A percentile compares a stretch with the other conserved stretches of the same genome.
Conservation (phyloP, 2,113 vertebrate species). For the Tiliqua scincoides region DNA sequence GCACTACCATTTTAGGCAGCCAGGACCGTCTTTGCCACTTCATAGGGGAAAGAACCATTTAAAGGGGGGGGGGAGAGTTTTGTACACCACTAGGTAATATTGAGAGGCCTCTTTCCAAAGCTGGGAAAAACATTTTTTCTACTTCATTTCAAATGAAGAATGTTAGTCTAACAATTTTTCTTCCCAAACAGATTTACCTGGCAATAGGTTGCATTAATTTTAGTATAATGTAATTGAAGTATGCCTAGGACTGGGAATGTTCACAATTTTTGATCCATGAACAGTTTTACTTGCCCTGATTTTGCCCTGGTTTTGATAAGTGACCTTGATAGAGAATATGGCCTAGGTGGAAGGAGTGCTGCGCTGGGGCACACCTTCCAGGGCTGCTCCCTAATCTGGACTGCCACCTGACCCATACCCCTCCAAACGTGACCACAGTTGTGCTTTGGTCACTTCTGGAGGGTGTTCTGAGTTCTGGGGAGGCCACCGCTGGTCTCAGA, state of each 20-base stretch:
- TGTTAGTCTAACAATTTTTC: neutral
- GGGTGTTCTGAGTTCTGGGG: too few species aligned
- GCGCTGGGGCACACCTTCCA: too few species aligned
- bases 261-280: neutral
- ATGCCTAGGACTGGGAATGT: neutral
- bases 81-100: neutral
- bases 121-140: rapidly evolving
- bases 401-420: too few species aligned
- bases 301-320: too few species aligned
- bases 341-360: too few species aligned
- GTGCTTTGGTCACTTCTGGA: too few species aligned
- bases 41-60: neutral
- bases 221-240: neutral
- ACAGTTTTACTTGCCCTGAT: neutral
- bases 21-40: neutral
- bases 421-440: too few species aligned
- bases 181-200: slow-evolving; percentile 4
- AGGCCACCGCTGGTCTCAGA: too few species aligned
- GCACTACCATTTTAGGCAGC: neutral
- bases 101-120: neutral
- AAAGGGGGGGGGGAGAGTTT: neutral
- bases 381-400: too few species aligned
- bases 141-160: neutral
- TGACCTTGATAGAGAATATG: too few species aligned
- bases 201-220: neutral